Evolutionary conservation across 2,888 invertebrate species (phyloP).

Genomic region (Drosophila mimetica): DNA sequence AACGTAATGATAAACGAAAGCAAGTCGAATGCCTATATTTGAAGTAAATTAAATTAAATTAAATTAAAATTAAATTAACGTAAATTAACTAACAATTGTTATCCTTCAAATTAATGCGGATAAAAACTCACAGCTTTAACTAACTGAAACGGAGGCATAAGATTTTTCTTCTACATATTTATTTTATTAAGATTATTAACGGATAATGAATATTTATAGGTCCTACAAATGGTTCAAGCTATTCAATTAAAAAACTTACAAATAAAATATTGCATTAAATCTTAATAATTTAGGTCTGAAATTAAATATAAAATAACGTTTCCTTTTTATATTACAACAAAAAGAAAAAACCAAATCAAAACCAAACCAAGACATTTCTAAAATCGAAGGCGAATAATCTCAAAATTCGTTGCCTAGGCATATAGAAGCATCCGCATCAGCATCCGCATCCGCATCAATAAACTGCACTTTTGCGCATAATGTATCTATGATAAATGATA

Average conservation of each 20-base stretch:
- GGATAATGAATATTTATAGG: conserved; percentile 67
- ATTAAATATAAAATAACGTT: conserved; percentile 64
- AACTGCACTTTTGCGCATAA: conserved; percentile 71
- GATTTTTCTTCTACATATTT: conserved; percentile 81
- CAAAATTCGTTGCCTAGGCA: conserved; percentile 60
- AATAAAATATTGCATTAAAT: conserved; percentile 74
- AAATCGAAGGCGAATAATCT: conserved; percentile 60
- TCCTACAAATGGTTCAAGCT: conserved; percentile 75
- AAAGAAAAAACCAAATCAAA: conserved; percentile 16
- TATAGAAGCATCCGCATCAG: conserved; percentile 55
- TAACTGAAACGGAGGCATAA: conserved; percentile 77
- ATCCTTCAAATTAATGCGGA: conserved; percentile 80
- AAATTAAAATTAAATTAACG: conserved; percentile 44
- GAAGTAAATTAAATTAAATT: conserved; percentile 53
- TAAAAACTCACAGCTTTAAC: conserved; percentile 83
- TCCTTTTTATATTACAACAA: conserved; percentile 76
- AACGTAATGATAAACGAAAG: conserved; percentile 50
- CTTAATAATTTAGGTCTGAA: conserved; percentile 74
- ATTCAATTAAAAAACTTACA: conserved; percentile 70
- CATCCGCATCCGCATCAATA: conserved; percentile 67
- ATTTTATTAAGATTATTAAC: conserved; percentile 74
- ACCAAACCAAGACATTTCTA: conserved; percentile 34
- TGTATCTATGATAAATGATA: conserved; percentile 73
- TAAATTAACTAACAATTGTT: conserved; percentile 68
- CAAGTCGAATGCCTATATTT: conserved; percentile 58